Conservation (phyloP, 37 sponge, comb jelly and placozoan species). For the Eunapius fragilis region DNA sequence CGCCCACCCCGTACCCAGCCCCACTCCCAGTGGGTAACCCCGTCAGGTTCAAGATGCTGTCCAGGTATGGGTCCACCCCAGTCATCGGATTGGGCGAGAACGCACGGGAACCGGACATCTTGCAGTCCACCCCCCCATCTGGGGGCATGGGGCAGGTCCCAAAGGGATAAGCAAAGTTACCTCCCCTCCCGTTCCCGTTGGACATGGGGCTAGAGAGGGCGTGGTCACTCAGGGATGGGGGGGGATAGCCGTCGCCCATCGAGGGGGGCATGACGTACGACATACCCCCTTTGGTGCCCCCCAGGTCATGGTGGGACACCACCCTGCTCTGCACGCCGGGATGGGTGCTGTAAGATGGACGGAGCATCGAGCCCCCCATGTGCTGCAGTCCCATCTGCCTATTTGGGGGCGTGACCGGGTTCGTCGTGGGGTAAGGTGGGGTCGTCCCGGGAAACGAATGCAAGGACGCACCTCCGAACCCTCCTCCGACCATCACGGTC, state of each 20-base stretch:
- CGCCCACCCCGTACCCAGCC: conserved; percentile 77
- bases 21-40: conserved; percentile 64
- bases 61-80: conserved; percentile 31
- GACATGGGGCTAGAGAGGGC: neutral
- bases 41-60: conserved; percentile 45
- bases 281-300: neutral
- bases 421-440: neutral
- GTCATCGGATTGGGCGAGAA: conserved; percentile 5
- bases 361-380: neutral
- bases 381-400: neutral
- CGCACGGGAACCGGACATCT: conserved; percentile 5
- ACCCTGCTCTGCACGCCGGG: neutral
- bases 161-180: conserved; percentile 7
- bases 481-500: neutral
- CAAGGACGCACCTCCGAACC: neutral
- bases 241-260: neutral
- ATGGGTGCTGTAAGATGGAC: neutral
- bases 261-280: neutral
- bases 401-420: neutral
- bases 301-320: neutral
- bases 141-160: conserved; percentile 39
- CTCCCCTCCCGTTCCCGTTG: neutral
- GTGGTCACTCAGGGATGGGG: neutral
- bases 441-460: neutral
- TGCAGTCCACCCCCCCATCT: neutral